Evolutionary conservation across 2,888 invertebrate genomes (phyloP).

Genomic region (Noctua janthe): DNA sequence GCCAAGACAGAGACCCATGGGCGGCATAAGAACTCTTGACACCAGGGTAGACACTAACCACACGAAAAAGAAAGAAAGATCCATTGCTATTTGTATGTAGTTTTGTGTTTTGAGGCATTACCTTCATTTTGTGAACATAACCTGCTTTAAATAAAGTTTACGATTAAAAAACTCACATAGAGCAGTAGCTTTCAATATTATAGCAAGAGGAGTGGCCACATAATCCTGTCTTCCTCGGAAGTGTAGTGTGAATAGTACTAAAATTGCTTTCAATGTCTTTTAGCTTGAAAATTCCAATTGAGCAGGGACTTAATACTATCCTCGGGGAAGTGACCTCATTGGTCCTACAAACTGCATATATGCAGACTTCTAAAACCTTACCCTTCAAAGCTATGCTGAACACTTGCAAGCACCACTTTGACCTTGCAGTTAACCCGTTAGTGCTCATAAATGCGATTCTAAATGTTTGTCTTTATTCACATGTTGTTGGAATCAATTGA

Average conservation of each 20-base stretch:
- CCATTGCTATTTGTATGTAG: not conserved
- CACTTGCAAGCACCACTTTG: conserved; percentile 19
- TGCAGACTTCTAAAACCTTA: not conserved
- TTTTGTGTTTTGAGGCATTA: not conserved
- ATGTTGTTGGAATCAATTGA: conserved; percentile 49
- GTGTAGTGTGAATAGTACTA: not conserved
- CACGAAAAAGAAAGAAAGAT: too few species aligned
- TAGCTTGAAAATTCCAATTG: not conserved
- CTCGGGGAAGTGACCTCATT: not conserved
- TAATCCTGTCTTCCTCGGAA: too few species aligned
- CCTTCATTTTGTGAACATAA: not conserved
- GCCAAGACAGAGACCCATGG: too few species aligned
- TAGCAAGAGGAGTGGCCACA: not conserved
- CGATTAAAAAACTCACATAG: not conserved
- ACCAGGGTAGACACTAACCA: too few species aligned
- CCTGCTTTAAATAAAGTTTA: not conserved
- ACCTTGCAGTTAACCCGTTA: conserved; percentile 34
- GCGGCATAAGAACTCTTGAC: too few species aligned
- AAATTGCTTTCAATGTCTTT: not conserved
- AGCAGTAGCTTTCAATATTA: not conserved
- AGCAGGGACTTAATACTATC: not conserved
- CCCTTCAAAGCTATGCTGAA: conserved; percentile 25
- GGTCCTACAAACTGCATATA: not conserved
- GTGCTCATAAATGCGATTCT: conserved; percentile 40
- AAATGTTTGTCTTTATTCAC: conserved; percentile 40